Conservation (phyloP, 2,797 vertebrate genomes). For the Lepus oiostolus region DNA sequence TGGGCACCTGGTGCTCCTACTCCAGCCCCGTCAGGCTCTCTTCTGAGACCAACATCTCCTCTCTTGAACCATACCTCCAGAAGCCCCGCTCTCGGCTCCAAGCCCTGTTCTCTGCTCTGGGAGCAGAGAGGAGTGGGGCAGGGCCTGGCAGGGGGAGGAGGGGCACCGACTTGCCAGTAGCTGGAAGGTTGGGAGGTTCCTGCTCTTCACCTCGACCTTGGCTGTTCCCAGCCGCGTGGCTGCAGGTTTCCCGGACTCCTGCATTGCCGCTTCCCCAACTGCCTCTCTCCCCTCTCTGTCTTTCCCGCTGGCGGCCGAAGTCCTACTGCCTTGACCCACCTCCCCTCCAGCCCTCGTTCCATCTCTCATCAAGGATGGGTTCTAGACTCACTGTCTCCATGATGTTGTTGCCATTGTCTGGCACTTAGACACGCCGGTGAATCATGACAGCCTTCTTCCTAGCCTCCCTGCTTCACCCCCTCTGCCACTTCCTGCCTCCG, state of each 20-base stretch:
- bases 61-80: too few species aligned
- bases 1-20: neutral
- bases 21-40: too few species aligned
- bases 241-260: neutral
- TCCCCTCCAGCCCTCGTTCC: neutral
- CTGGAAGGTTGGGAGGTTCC: neutral
- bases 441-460: neutral
- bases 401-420: rapidly evolving
- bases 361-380: neutral
- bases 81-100: neutral
- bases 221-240: too few species aligned
- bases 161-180: neutral
- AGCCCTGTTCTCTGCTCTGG: rapidly evolving
- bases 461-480: neutral
- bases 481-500: rapidly evolving
- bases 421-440: rapidly evolving
- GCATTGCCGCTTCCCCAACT: neutral
- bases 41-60: too few species aligned
- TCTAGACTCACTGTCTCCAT: rapidly evolving
- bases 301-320: neutral
- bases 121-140: neutral
- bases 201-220: neutral
- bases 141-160: rapidly evolving
- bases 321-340: neutral
- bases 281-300: neutral